Conservation (phyloP, 2,113 vertebrate species). For the Aldabrachelys gigantea region DNA sequence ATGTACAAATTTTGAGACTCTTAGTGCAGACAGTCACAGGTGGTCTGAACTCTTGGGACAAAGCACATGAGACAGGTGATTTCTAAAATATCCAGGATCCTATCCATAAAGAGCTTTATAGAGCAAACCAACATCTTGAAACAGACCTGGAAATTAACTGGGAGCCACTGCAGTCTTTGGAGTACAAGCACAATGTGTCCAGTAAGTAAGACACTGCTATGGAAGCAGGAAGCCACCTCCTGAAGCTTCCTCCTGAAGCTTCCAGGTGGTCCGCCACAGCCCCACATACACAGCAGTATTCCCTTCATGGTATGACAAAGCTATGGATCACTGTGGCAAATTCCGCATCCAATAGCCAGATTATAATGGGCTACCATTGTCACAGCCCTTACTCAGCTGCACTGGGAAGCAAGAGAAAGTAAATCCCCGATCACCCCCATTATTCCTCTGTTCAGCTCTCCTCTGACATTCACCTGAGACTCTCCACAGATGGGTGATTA, state of each 20-base stretch:
- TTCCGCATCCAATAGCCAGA: background rate
- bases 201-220: constrained; percentile 5
- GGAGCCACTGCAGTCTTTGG: background rate
- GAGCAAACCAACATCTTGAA: constrained; percentile 2
- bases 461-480: background rate
- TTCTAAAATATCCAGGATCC: constrained; percentile 54
- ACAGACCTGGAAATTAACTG: constrained; percentile 22
- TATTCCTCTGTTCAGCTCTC: background rate
- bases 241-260: background rate
- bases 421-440: background rate
- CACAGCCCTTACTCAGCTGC: background rate
- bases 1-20: background rate
- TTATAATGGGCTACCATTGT: background rate
- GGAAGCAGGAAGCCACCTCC: constrained; percentile 31
- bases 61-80: constrained; percentile 53
- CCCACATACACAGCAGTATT: background rate
- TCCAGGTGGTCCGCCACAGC: constrained; percentile 10
- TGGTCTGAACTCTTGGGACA: constrained; percentile 37
- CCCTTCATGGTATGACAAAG: background rate
- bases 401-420: background rate
- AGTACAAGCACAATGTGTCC: background rate
- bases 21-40: background rate
- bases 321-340: background rate
- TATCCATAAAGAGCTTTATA: constrained; percentile 37
- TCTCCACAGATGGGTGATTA: background rate